Base-by-base conservation (phyloP, 1,140 invertebrate genomes). In the Pararge aegeria region DNA sequence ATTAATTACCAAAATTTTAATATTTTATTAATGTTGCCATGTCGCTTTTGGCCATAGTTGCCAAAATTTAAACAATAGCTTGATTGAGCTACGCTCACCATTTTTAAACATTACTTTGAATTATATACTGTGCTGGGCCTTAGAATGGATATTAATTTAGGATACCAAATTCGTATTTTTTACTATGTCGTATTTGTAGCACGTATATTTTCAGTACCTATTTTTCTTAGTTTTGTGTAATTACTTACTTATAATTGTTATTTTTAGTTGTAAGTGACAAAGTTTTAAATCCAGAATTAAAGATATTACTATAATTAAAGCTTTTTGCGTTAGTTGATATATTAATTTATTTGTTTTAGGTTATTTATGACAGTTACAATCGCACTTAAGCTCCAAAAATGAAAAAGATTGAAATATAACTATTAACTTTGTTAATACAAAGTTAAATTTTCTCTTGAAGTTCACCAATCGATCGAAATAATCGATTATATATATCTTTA, bases 201-300 rank as follows among this genome's bases (percentile, higher is more conserved):
- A 46, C 38, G 53, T 67, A 74, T 73, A 55, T 68, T 66, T 70
- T 63, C 58, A 69, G 64, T 77, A 80, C 76, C 80, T 83, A 73
- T 61, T 59, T 68, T 66, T 68, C 9, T 56, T 74, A 68, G 64
- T 70, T 75, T 63, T 72, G 61, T 44, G 2, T 24, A 24, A 24
- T 24, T 78, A 76, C 66, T 76, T 67, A 66, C 53, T 71, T 69
- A 73, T 67, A 34, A 68, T 71, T 85, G 79, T 83, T 87, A 77
- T 75, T 73, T 70, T 78, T 85, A 85, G 70, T 84, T 84, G 42
- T 83, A 78, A 75, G 70, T 73, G 62, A 76, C 60, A 79, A 83
- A 75, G 71, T 82, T 78, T 77, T 64, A 80, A 68, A 76, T 78
- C 78, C 81, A 88, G 80, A 84, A 83, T 80, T 62, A 80, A 66